These are phyloP conservation scores for Scomber colias DNA, from an alignment of 2,113 vertebrate species.

Conservation along the genomic window DNA sequence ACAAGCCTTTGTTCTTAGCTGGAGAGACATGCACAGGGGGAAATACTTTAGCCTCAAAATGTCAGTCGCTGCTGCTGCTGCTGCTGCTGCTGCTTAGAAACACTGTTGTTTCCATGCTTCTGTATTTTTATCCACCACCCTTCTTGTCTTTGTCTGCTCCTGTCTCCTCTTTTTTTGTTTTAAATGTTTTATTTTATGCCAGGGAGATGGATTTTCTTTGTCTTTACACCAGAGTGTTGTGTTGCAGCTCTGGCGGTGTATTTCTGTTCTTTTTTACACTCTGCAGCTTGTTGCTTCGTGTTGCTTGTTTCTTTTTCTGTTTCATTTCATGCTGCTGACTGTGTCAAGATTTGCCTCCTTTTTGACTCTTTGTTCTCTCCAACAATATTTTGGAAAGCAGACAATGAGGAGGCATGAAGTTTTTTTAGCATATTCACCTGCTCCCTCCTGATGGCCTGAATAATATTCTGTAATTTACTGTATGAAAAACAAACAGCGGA, in stretches of 20 bases:
- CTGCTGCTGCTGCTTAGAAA: conserved; percentile 43
- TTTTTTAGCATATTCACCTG: not conserved
- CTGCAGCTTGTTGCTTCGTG: not conserved
- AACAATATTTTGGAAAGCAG: conserved; percentile 11
- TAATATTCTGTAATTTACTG: too few species aligned
- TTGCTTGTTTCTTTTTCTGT: conserved; percentile 28
- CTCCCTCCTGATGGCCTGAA: too few species aligned
- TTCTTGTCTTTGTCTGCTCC: conserved; percentile 21
- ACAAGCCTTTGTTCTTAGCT: conserved; percentile 63
- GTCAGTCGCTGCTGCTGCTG: conserved; percentile 51
- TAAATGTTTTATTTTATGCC: conserved; percentile 52
- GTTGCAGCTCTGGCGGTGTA: not conserved
- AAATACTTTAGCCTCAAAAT: conserved; percentile 72
- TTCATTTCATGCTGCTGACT: conserved; percentile 10
- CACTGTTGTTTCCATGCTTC: conserved; percentile 21
- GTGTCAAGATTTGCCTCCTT: conserved; percentile 19
- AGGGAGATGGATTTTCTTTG: conserved; percentile 48
- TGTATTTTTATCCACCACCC: conserved; percentile 48
- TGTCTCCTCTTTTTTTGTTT: conserved; percentile 36
- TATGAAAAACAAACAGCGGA: too few species aligned
- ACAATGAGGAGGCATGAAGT: not conserved
- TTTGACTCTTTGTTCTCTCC: conserved; percentile 10
- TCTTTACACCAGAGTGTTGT: conserved; percentile 4
- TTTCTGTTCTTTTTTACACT: not conserved
- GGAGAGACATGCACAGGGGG: conserved; percentile 49